phyloP scores from a whole-genome alignment of 1,140 invertebrate genomes.

The Solenopsis fugax region DNA sequence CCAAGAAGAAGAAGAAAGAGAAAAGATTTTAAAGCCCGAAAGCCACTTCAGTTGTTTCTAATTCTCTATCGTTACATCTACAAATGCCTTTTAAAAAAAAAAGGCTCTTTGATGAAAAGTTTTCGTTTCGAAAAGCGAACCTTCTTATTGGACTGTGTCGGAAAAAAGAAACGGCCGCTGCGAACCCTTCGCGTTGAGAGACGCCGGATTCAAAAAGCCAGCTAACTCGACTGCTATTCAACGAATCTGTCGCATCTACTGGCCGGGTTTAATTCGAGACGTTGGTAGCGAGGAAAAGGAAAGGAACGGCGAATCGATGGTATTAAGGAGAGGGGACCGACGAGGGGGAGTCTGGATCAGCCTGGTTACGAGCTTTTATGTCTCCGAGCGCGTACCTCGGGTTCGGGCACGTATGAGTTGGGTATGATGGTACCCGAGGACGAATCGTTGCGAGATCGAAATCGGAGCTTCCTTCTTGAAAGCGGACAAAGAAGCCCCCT shows the following conservation, averaged over 20 bases:
- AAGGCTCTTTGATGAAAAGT: background rate
- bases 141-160: background rate
- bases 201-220: slow-evolving; percentile 43
- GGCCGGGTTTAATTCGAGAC: slow-evolving; percentile 69
- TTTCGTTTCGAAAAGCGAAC: slow-evolving; percentile 31
- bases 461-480: slow-evolving; percentile 76
- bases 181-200: slow-evolving; percentile 44
- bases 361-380: slow-evolving; percentile 74
- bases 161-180: background rate
- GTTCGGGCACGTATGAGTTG: slow-evolving; percentile 65
- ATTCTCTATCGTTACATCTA: background rate
- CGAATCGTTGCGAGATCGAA: slow-evolving; percentile 74
- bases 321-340: background rate
- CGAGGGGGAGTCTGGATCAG: slow-evolving; percentile 49
- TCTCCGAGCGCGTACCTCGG: slow-evolving; percentile 63
- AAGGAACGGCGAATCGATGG: slow-evolving; percentile 37
- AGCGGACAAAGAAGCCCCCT: slow-evolving; percentile 62
- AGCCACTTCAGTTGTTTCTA: slow-evolving; percentile 12
- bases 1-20: background rate
- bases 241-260: slow-evolving; percentile 52
- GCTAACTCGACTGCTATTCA: slow-evolving; percentile 50
- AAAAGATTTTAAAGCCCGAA: background rate
- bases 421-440: slow-evolving; percentile 60
- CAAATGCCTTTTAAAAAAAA: slow-evolving; percentile 16
- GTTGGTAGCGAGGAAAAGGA: slow-evolving; percentile 31